phyloP scores from a whole-genome alignment of 2,797 vertebrate genomes.

The Centroberyx gerrardi region DNA sequence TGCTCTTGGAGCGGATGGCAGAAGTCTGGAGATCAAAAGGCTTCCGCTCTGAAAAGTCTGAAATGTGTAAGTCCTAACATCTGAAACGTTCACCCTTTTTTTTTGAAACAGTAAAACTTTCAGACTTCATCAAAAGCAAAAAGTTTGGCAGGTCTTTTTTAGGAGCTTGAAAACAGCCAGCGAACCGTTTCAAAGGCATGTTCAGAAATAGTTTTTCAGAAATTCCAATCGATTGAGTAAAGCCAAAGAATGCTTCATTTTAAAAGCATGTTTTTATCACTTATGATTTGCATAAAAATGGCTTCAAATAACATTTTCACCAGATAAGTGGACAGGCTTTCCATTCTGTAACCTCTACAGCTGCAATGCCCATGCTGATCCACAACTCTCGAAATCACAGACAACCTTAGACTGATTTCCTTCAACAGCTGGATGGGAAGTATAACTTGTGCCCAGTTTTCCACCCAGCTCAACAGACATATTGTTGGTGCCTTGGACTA shows the following conservation, averaged over 20 bases:
- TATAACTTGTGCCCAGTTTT: slow-evolving; percentile 21
- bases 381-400: not conserved
- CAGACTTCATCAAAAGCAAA: slow-evolving; percentile 56
- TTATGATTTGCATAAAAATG: slow-evolving; percentile 15
- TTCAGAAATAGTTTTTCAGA: slow-evolving; percentile 29
- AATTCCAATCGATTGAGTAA: slow-evolving; percentile 10
- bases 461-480: too few species aligned
- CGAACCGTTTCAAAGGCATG: slow-evolving; percentile 32
- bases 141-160: slow-evolving; percentile 53
- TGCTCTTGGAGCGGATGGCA: slow-evolving; percentile 48
- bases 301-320: not conserved
- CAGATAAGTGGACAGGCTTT: slow-evolving; percentile 8
- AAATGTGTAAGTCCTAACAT: slow-evolving; percentile 53
- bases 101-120: slow-evolving; percentile 53
- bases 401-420: not conserved
- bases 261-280: slow-evolving; percentile 13
- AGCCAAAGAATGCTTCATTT: slow-evolving; percentile 10
- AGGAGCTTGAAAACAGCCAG: slow-evolving; percentile 36
- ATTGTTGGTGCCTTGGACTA: too few species aligned
- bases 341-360: not conserved
- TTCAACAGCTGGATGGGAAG: too few species aligned
- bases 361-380: not conserved
- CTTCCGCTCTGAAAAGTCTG: slow-evolving; percentile 43
- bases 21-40: slow-evolving; percentile 56
- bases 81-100: slow-evolving; percentile 39